These are phyloP conservation scores for Archegozetes longisetosus DNA, from an alignment of 1,140 invertebrate species.

Conservation along the genomic window DNA sequence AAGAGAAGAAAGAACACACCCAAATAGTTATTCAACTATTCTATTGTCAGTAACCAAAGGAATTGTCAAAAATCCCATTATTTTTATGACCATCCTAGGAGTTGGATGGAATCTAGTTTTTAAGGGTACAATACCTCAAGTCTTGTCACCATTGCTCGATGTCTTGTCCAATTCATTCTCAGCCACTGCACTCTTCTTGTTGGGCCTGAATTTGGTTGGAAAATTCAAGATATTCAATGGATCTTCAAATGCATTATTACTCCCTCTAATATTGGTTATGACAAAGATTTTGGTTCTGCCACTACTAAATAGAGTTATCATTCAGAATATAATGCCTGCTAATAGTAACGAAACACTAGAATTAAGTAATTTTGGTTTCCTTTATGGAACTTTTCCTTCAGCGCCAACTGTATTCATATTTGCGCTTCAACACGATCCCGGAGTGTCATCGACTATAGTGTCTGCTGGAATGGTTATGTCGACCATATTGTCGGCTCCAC, in stretches of 20 bases:
- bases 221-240: conserved; percentile 58
- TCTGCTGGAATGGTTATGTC: conserved; percentile 81
- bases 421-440: conserved; percentile 52
- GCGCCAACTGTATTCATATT: conserved; percentile 89
- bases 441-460: conserved; percentile 31
- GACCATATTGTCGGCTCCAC: conserved; percentile 77
- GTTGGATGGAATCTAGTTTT: conserved; percentile 70
- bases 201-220: conserved; percentile 84
- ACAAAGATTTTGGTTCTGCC: conserved; percentile 71
- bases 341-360: neutral
- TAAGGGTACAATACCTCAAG: conserved; percentile 51
- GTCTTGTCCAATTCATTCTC: conserved; percentile 74
- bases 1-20: conserved; percentile 6
- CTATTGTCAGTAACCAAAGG: neutral
- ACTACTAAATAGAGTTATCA: conserved; percentile 65
- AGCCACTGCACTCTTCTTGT: conserved; percentile 69
- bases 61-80: conserved; percentile 52
- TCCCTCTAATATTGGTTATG: conserved; percentile 66
- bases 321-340: conserved; percentile 36
- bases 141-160: conserved; percentile 50
- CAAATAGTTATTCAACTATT: neutral
- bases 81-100: conserved; percentile 82
- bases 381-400: conserved; percentile 88
- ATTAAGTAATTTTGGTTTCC: conserved; percentile 70
- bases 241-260: conserved; percentile 49